phyloP scores from a whole-genome alignment of 2,113 vertebrate species.

The Malurus alboscapulatus region DNA sequence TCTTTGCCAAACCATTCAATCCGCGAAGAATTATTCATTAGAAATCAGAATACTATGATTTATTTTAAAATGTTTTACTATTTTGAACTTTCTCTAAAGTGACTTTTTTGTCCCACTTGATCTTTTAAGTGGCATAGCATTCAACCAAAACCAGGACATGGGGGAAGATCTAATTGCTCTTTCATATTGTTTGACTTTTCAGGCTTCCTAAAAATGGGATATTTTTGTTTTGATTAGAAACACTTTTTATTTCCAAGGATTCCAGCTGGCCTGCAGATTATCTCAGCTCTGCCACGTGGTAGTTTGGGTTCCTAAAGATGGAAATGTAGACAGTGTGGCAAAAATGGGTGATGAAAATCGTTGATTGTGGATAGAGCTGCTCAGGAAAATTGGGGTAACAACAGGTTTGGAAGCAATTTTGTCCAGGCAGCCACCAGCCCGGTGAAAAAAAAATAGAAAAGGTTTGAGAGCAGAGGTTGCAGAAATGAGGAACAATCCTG shows the following conservation, averaged over 20 bases:
- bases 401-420: neutral
- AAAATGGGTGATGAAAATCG: neutral
- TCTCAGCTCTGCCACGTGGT: neutral
- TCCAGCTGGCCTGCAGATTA: neutral
- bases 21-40: neutral
- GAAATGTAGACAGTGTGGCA: neutral
- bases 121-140: neutral
- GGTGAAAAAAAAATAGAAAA: neutral
- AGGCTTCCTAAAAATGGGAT: neutral
- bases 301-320: neutral
- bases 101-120: neutral
- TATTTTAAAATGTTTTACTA: neutral
- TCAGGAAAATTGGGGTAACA: neutral
- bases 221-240: neutral
- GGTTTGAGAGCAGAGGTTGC: neutral
- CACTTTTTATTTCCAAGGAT: neutral
- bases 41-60: neutral
- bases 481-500: neutral
- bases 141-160: neutral
- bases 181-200: neutral
- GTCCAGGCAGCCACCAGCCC: neutral
- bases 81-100: slow-evolving; percentile 1
- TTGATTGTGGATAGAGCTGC: neutral
- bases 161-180: neutral
- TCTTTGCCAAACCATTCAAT: neutral